Evolutionary conservation across 1,140 invertebrate species (phyloP).

Genomic region (Drosophila baimaii): DNA sequence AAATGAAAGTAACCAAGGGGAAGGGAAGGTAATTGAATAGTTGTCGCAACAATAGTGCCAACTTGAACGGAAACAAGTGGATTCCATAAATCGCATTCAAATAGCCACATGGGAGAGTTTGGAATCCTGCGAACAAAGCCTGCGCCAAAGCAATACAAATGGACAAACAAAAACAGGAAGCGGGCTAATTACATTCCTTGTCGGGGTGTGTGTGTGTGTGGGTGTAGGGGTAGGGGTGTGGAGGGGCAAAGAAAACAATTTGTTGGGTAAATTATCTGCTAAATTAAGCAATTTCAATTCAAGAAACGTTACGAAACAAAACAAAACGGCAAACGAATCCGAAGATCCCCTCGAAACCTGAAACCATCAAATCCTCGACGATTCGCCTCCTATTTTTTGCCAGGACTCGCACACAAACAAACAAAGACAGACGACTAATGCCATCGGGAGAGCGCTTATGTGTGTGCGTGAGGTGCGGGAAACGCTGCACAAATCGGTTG

Average conservation of each 20-base stretch:
- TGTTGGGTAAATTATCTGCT: slow-evolving; percentile 62
- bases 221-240: background rate
- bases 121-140: slow-evolving; percentile 44
- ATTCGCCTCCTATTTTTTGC: slow-evolving; percentile 24
- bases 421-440: slow-evolving; percentile 8
- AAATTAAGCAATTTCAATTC: slow-evolving; percentile 68
- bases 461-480: slow-evolving; percentile 44
- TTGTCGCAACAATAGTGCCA: slow-evolving; percentile 50
- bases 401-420: background rate
- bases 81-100: slow-evolving; percentile 59
- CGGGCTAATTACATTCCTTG: slow-evolving; percentile 56
- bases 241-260: slow-evolving; percentile 50
- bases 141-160: slow-evolving; percentile 45
- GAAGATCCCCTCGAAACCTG: slow-evolving; percentile 30
- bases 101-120: slow-evolving; percentile 57
- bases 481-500: slow-evolving; percentile 56
- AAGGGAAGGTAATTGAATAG: slow-evolving; percentile 44
- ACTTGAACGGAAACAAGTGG: slow-evolving; percentile 39
- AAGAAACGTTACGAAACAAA: slow-evolving; percentile 34
- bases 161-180: slow-evolving; percentile 54
- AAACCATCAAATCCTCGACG: slow-evolving; percentile 46
- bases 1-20: slow-evolving; percentile 14
- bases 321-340: slow-evolving; percentile 11
- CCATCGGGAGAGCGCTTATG: slow-evolving; percentile 17
- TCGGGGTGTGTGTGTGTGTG: slow-evolving; percentile 7